Percentiles rank a stretch among this genome's conserved stretches.
phyloP scores from a whole-genome alignment of 2,888 invertebrate species.

The Hemicrepidius hirtus region DNA sequence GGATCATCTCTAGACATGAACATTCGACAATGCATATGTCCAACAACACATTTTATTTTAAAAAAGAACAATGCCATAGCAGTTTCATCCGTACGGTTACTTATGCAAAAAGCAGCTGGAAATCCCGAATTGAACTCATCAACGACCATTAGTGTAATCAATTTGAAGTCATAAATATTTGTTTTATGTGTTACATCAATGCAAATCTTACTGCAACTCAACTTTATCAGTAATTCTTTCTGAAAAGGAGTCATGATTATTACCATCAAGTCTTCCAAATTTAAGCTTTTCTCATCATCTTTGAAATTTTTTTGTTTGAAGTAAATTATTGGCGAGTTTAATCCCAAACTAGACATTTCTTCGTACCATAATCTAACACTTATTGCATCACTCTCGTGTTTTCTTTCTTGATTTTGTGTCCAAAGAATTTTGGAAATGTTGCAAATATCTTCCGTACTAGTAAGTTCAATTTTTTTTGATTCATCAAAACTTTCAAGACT shows the following conservation, averaged over 20 bases:
- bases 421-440: background rate
- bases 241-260: conserved; percentile 8
- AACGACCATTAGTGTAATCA: conserved; percentile 21
- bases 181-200: conserved; percentile 12
- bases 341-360: background rate
- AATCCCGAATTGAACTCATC: conserved; percentile 30
- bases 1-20: conserved; percentile 33
- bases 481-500: background rate
- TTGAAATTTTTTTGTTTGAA: background rate
- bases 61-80: conserved; percentile 21
- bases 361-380: conserved; percentile 5
- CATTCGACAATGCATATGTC: conserved; percentile 3
- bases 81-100: conserved; percentile 10
- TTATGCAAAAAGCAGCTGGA: conserved; percentile 23
- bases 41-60: conserved; percentile 8
- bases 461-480: background rate
- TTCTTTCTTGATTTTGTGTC: background rate
- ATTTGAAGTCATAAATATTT: conserved; percentile 27
- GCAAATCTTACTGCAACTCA: conserved; percentile 2
- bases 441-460: background rate
- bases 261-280: background rate
- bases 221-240: background rate
- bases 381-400: background rate
- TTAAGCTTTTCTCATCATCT: background rate
- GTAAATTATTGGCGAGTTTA: background rate